These are phyloP conservation scores for Junonia oenone DNA, from an alignment of 2,888 invertebrate species.

Conservation along the genomic window DNA sequence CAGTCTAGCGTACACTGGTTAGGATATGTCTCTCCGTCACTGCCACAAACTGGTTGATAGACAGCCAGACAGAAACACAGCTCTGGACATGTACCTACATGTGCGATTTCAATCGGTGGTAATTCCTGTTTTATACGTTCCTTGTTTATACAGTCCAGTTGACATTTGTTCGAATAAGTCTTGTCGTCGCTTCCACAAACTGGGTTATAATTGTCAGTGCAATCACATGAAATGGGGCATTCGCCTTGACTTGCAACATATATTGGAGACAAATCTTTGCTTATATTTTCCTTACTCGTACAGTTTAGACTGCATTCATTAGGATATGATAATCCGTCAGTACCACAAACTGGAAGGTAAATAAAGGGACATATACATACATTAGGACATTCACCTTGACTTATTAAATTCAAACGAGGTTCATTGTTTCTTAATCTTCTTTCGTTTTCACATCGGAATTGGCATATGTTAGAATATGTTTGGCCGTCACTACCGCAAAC, in stretches of 20 bases:
- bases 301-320: constrained; percentile 27
- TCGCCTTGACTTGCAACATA: constrained; percentile 13
- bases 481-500: constrained; percentile 13
- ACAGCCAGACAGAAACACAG: constrained; percentile 26
- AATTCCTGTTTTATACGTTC: constrained; percentile 1
- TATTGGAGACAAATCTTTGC: constrained; percentile 3
- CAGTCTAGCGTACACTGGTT: constrained; percentile 32
- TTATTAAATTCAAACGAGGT: not conserved
- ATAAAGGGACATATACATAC: constrained; percentile 23
- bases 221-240: constrained; percentile 25
- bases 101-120: constrained; percentile 21
- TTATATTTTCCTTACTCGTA: constrained; percentile 15
- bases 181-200: constrained; percentile 36
- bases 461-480: constrained; percentile 3
- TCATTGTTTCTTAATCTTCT: not conserved
- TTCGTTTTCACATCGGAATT: constrained; percentile 9
- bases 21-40: constrained; percentile 23
- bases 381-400: constrained; percentile 18
- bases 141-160: constrained; percentile 26
- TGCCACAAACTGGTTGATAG: constrained; percentile 28
- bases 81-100: constrained; percentile 26
- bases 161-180: constrained; percentile 35
- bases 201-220: constrained; percentile 23
- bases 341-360: constrained; percentile 33
- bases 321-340: constrained; percentile 28